Base-by-base conservation (phyloP, 2,888 invertebrate species). In the Acanthoscelides obtectus region DNA sequence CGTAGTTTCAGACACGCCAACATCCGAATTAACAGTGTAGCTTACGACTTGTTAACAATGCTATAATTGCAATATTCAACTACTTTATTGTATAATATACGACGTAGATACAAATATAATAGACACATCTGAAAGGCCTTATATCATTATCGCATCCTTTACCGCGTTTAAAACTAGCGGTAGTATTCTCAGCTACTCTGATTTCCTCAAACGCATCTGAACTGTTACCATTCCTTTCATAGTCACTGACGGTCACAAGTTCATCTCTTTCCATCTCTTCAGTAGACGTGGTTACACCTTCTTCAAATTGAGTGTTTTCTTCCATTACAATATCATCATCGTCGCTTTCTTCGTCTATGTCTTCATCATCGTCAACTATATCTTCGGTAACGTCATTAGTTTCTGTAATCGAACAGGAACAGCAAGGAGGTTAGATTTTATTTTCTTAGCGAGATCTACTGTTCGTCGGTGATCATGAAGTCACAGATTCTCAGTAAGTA, bases 301-400 rank as follows among this genome's bases (percentile, higher is more conserved):
- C 69, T 64, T 74, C 76, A 12, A 70, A 45, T 20, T 65, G 45
- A 67, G 22, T 45, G 17, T 45, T 45, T 45, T 75, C 75, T 65
- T 74, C 74, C n/a, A 74, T 21, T 21, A 71, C 66, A 63, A 75
- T 73, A 20, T 73, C 74, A 21, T 72, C 75, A 12, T 74, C 73
- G 5, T 71, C 68, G 12, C 69, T 68, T n/a, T 74, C 74, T 25
- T 72, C 74, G n/a, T 74, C 73, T n/a, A 72, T 68, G 25, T 74
- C 73, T 65, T 74, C 72, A 2, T 74, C 71, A 20, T 74, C 75
- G 19, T 74, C 74, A 22, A 70, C 70, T 20, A 74, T 69, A 63
- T 78, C 77, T 20, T 70, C 72, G 67, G 45, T 71, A 19, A 75
- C 70, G 63, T 75, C 74, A 1, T 45, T 45, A 45, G 45, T 12